These are phyloP conservation scores for Andrena chrysosceles DNA, from an alignment of 2,888 invertebrate genomes.

Conservation along the genomic window DNA sequence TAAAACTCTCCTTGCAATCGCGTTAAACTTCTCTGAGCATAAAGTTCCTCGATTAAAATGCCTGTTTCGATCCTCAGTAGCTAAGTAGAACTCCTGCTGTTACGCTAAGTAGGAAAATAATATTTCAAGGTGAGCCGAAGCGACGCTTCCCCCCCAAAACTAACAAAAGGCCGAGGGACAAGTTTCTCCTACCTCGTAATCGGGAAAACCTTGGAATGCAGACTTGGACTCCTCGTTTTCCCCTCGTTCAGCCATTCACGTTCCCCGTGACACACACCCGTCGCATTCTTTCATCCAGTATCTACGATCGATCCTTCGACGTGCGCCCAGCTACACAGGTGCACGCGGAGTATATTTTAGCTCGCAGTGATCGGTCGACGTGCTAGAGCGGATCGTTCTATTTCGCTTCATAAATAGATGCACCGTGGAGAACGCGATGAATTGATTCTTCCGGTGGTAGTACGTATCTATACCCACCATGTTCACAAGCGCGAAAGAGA, in stretches of 20 bases:
- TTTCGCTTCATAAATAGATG: conserved; percentile 45
- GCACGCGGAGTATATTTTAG: neutral
- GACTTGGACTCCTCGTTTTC: conserved; percentile 18
- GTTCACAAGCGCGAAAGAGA: neutral
- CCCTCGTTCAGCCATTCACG: neutral
- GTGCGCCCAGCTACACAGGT: neutral
- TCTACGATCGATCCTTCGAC: neutral
- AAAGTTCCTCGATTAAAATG: no score
- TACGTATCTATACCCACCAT: neutral
- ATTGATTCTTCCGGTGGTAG: conserved; percentile 47
- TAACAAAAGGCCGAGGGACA: neutral
- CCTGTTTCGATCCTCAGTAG: no score
- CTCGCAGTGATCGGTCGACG: conserved; percentile 20
- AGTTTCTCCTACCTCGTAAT: neutral
- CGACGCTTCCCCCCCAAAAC: neutral
- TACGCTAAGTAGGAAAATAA: no score
- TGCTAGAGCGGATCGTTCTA: conserved; percentile 22
- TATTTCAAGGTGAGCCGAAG: neutral
- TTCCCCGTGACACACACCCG: neutral
- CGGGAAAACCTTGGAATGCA: conserved; percentile 29
- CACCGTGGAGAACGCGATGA: conserved; percentile 36
- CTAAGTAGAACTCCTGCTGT: no score
- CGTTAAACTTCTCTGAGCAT: no score
- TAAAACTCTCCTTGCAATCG: no score
- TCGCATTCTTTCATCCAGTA: conserved; percentile 23